phyloP scores from a whole-genome alignment of 2,888 invertebrate genomes.

The Dysmachus trigonus region DNA sequence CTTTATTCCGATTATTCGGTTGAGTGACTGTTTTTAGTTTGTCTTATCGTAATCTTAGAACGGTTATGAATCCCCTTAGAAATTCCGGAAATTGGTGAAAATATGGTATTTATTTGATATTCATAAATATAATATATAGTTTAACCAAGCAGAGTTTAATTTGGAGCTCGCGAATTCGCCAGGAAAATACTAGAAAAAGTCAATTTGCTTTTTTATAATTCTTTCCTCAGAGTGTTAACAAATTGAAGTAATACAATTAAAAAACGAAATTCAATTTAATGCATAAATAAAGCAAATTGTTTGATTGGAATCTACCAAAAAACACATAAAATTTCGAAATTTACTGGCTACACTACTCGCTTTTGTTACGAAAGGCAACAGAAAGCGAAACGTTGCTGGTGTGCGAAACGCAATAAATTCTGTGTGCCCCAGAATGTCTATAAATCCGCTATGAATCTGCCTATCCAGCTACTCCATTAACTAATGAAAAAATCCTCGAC shows the following conservation, averaged over 20 bases:
- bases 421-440: background rate
- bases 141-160: too few relatives aligned
- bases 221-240: too few relatives aligned
- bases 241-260: background rate
- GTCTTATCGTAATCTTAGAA: too few relatives aligned
- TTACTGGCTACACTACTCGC: background rate
- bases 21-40: too few relatives aligned
- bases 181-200: too few relatives aligned
- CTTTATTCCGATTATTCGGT: too few relatives aligned
- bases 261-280: background rate
- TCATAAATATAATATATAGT: too few relatives aligned
- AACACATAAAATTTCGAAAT: background rate
- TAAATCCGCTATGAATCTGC: background rate
- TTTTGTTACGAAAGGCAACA: background rate
- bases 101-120: too few relatives aligned
- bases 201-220: too few relatives aligned
- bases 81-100: too few relatives aligned
- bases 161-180: too few relatives aligned
- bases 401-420: background rate
- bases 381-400: background rate
- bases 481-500: constrained; percentile 10
- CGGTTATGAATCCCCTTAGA: too few relatives aligned
- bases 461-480: constrained; percentile 19
- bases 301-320: background rate
- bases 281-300: background rate